Conservation (phyloP, 2,888 invertebrate species). For the Polietes domitor region DNA sequence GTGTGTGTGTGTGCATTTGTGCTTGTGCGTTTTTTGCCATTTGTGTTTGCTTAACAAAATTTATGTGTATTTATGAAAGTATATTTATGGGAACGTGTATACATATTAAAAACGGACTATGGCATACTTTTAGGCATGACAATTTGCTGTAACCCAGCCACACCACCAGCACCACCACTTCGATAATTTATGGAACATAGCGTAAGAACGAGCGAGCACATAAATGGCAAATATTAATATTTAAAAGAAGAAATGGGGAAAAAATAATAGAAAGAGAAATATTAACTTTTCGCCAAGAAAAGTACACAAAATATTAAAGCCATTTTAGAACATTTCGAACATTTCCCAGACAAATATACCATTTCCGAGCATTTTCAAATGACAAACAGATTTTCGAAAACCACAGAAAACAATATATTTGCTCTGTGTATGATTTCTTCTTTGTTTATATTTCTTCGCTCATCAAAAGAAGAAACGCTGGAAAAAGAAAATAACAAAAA, state of each 20-base stretch:
- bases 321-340: not conserved
- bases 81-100: constrained; percentile 20
- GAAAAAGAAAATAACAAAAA: not conserved
- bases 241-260: not conserved
- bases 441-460: not conserved
- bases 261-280: not conserved
- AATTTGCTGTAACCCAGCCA: not conserved
- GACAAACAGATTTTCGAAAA: not conserved
- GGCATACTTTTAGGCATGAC: constrained; percentile 34
- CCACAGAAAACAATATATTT: not conserved
- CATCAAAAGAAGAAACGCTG: not conserved
- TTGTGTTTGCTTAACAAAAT: constrained; percentile 39
- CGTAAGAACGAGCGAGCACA: not conserved
- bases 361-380: not conserved
- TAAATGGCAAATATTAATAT: constrained; percentile 22
- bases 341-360: not conserved
- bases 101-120: constrained; percentile 16
- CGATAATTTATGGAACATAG: not conserved
- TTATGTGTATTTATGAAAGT: constrained; percentile 28
- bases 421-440: not conserved
- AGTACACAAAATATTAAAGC: not conserved
- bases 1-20: not conserved
- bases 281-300: not conserved
- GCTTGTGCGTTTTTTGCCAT: not conserved
- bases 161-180: not conserved